A percentile compares a stretch with the other conserved stretches of the same genome.
phyloP scores from a whole-genome alignment of 64 coral and sea anemone species.

The Pocillopora damicornis region DNA sequence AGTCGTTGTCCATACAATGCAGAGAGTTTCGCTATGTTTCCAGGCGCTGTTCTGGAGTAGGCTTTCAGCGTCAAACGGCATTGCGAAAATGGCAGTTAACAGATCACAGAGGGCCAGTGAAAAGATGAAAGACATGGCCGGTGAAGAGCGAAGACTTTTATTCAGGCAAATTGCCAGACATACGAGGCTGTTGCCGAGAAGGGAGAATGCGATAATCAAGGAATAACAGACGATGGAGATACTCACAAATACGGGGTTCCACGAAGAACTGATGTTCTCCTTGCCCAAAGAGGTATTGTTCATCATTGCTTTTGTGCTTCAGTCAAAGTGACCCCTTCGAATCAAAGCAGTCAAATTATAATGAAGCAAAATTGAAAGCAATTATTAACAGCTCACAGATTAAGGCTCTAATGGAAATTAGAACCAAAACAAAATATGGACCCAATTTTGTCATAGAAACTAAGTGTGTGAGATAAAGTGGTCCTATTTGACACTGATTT shows the following conservation, averaged over 20 bases:
- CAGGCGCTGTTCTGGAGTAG: constrained; percentile 30
- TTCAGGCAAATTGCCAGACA: constrained; percentile 63
- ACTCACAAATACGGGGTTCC: constrained; percentile 1
- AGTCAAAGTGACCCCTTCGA: background rate
- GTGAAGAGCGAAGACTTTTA: constrained; percentile 53
- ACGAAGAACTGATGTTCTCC: background rate
- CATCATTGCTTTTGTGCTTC: background rate
- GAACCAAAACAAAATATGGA: no score
- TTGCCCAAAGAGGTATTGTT: constrained; percentile 18
- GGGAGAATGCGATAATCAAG: constrained; percentile 62
- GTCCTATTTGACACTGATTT: no score
- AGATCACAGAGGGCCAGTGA: constrained; percentile 87
- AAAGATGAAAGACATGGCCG: constrained; percentile 78
- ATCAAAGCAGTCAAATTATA: background rate
- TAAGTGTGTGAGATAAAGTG: no score
- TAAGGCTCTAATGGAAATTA: no score
- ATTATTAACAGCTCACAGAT: no score
- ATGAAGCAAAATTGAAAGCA: background rate
- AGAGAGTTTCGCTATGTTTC: constrained; percentile 51
- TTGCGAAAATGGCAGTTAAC: constrained; percentile 62
- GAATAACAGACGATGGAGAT: constrained; percentile 17
- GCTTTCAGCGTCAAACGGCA: constrained; percentile 77
- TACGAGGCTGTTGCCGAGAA: constrained; percentile 73
- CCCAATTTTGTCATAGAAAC: no score
- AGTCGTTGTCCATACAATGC: constrained; percentile 71